Base-by-base conservation (phyloP, 2,888 invertebrate species). In the Tinea pellionella region DNA sequence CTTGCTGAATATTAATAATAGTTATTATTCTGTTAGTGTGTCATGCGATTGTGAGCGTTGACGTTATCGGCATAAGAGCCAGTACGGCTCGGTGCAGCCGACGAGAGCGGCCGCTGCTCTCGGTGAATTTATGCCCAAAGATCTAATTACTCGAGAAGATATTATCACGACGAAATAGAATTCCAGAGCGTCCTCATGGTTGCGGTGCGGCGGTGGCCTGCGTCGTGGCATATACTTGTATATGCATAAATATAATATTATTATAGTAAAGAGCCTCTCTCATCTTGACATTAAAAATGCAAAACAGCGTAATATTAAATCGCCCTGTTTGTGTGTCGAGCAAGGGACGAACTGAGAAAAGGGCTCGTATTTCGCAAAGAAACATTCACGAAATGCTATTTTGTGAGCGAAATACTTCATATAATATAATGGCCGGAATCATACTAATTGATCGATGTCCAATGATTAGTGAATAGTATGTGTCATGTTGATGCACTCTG, bases 101-200 rank as follows among this genome's bases (percentile, higher is more conserved):
- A 16, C 47, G 47, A 13, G 47, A 16, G 47, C 9, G 47, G 47
- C 9, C 15, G 4, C n/a, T 7, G 47, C 12, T 47, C 13, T 47
- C 9, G 47, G 13, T 16, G 47, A 47, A 47, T 47, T 47, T 47
- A 47, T 47, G 47, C 47, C 47, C 47, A 47, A 47, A 47, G 47
- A 47, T 47, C 47, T 47, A 47, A 47, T 47, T 47, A 47, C 47
- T 13, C 15, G 47, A 15, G 47, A 47, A 37, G 37, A 37, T 37
- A 37, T 37, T 37, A 37, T 37, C 37, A 37, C 37, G 37, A 37
- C 37, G 9, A 37, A 37, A 37, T 37, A 9, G 37, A 37, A 37
- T 37, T 37, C 37, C 37, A 37, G 11, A 9, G 37, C 37, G 37
- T 12, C 9, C 37, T 9, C 9, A 6, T 24, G 24, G 24, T 24